A percentile compares a stretch with the other conserved stretches of the same genome.
phyloP scores from a whole-genome alignment of 2,888 invertebrate genomes.

The Pteria penguin region DNA sequence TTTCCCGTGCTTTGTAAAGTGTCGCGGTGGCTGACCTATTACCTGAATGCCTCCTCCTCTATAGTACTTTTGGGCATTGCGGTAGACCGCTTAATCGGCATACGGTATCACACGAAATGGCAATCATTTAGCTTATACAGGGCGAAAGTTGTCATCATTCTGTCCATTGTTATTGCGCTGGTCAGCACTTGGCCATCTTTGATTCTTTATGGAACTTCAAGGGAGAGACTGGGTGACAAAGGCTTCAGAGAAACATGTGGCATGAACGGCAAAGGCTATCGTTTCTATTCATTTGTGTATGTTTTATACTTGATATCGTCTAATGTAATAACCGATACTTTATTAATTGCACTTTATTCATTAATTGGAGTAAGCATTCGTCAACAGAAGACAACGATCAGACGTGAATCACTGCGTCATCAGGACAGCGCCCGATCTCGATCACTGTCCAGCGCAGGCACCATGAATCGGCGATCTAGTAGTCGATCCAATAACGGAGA shows the following conservation, averaged over 20 bases:
- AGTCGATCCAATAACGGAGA: not conserved
- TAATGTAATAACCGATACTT: conserved; percentile 2
- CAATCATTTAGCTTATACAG: not conserved
- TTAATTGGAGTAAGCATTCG: conserved; percentile 1
- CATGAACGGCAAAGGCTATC: conserved; percentile 13
- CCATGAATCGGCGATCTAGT: not conserved
- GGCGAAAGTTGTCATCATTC: not conserved
- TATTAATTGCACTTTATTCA: conserved; percentile 7
- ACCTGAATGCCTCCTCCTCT: conserved; percentile 47
- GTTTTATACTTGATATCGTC: conserved; percentile 15
- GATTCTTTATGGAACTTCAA: conserved; percentile 19
- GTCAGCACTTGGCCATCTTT: conserved; percentile 8
- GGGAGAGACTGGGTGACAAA: not conserved
- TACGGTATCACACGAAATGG: conserved; percentile 16
- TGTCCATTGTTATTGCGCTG: conserved; percentile 4
- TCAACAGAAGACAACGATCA: too few species aligned
- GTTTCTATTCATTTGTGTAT: conserved; percentile 16
- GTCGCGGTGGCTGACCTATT: conserved; percentile 49
- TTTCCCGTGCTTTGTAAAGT: conserved; percentile 47
- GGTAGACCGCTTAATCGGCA: conserved; percentile 39
- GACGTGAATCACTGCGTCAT: too few species aligned
- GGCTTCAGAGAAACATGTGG: conserved; percentile 14
- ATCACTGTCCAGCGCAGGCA: not conserved
- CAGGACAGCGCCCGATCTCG: too few species aligned
- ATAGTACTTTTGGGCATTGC: conserved; percentile 53